phyloP scores from a whole-genome alignment of 2,797 vertebrate species.

The Furcifer pardalis region DNA sequence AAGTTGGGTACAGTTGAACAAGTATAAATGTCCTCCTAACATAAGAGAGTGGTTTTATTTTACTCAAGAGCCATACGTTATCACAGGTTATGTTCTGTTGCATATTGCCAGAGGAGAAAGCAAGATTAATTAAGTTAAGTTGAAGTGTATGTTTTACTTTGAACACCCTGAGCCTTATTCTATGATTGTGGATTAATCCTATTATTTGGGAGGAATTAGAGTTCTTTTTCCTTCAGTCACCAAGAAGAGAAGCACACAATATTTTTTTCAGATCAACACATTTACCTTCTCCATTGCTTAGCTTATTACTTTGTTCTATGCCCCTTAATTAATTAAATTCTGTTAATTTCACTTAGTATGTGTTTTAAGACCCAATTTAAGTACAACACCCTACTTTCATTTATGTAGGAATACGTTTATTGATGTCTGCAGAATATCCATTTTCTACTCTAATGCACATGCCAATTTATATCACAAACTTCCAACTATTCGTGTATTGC shows the following conservation, averaged over 20 bases:
- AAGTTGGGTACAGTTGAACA: neutral
- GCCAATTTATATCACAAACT: constrained; percentile 8
- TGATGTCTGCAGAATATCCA: fast-evolving
- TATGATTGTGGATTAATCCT: neutral
- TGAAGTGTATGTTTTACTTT: fast-evolving
- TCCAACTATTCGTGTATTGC: constrained; percentile 20
- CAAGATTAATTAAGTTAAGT: neutral
- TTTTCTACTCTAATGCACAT: neutral
- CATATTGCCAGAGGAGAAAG: neutral
- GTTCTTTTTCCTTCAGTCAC: neutral
- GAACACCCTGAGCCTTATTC: neutral
- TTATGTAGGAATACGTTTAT: neutral
- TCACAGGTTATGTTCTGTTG: neutral
- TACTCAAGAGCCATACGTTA: neutral
- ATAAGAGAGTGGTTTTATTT: constrained; percentile 1
- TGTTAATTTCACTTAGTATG: neutral
- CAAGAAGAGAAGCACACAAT: neutral
- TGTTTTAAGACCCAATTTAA: neutral
- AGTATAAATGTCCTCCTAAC: neutral
- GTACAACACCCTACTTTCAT: neutral
- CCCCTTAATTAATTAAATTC: constrained; percentile 29
- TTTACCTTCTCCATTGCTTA: constrained; percentile 14
- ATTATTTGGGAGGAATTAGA: neutral
- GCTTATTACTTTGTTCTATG: constrained; percentile 6
- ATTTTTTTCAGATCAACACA: constrained; percentile 36